These are phyloP conservation scores for Avahi laniger DNA, from an alignment of 2,797 vertebrate species.

Conservation along the genomic window DNA sequence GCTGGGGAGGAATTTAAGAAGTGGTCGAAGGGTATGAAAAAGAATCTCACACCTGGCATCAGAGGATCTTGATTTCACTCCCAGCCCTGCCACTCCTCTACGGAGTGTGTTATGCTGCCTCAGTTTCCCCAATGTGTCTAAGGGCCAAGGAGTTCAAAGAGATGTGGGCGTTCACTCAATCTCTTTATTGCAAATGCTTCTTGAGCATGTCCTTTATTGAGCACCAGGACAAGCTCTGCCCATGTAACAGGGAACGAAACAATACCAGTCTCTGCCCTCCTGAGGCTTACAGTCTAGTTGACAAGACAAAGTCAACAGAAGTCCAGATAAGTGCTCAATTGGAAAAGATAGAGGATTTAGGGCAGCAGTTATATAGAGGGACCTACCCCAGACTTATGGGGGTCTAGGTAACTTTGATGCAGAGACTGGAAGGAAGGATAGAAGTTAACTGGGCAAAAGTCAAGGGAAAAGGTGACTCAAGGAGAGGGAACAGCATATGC, in stretches of 20 bases:
- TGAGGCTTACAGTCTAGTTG: background rate
- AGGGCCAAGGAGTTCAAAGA: background rate
- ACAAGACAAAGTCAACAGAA: background rate
- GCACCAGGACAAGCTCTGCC: background rate
- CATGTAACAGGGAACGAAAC: background rate
- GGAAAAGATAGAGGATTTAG: background rate
- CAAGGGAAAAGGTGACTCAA: background rate
- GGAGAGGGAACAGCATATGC: background rate
- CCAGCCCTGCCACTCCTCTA: background rate
- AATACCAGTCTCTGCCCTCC: background rate
- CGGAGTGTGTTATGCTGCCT: background rate
- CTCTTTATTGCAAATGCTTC: background rate
- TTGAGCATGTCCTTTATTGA: background rate
- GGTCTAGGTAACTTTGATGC: background rate
- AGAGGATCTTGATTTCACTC: background rate
- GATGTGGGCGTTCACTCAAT: background rate
- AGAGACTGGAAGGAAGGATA: background rate
- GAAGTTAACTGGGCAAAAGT: background rate
- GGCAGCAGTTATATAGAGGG: background rate
- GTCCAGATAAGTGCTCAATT: background rate
- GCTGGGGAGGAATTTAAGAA: constrained; percentile 43
- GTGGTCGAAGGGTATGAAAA: background rate
- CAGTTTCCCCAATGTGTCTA: background rate
- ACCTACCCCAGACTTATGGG: background rate
- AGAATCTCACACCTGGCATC: background rate